Base-by-base conservation (phyloP, 2,888 invertebrate species). In the Pseudoips prasinana region DNA sequence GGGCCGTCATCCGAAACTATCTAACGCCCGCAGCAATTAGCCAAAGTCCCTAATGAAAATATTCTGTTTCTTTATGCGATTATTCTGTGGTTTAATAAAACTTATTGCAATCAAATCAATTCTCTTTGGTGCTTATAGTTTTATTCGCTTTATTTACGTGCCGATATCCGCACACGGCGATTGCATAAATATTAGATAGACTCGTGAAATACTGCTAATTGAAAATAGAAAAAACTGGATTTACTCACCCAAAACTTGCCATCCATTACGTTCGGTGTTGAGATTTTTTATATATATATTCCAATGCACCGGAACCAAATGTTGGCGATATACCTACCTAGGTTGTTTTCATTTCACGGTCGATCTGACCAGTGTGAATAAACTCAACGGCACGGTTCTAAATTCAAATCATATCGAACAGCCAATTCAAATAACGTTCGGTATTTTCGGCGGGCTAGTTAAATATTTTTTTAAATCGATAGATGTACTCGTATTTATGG, bases 331-430 rank as follows among this genome's bases (percentile, higher is more conserved):
- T 48, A 44, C 46, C 46, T 57, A 56, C 14, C 14, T 14, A 14
- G 53, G 59, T 56, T 58, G 57, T 64, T 66, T 64, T 57, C 55
- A 60, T 70, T 67, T 68, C 63, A 65, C 60, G 65, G 59, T 61
- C 60, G 57, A 67, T 72, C 70, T 58, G 49, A 63, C 60, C 64
- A 63, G 62, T 70, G 68, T 68, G 64, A 73, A 71, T 69, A 69
- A 68, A 71, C 67, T 65, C 58, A 28, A 35, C 41, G 51, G 48
- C 54, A 54, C 52, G 57, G 59, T 58, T 66, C 57, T 60, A 59
- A 71, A 71, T 70, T 73, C 61, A 65, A 71, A 67, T 68, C 58
- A 61, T 64, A 61, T 64, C 53, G 59, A 65, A 64, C 59, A 54
- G 46, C 48, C 53, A 62, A 68, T 69, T 64, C 60, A 55, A 71